Evolutionary conservation across 92 coral and sea anemone genomes (phyloP).

Genomic region (Zoanthus solanderi): DNA sequence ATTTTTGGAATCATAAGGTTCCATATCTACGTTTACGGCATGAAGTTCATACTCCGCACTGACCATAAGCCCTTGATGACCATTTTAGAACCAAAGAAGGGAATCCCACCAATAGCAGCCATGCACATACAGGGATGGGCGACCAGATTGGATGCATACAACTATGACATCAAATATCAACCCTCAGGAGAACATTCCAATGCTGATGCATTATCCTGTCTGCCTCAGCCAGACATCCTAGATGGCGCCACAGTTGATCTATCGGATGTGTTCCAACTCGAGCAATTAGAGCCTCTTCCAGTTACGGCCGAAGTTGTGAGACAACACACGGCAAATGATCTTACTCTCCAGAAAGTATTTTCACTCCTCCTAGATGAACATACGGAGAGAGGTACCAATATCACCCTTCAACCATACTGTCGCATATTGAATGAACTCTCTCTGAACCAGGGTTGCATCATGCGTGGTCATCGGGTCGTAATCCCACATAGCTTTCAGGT

Average conservation of each 20-base stretch:
- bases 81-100: constrained; percentile 34
- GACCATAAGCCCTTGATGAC: constrained; percentile 21
- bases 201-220: not conserved
- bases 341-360: not conserved
- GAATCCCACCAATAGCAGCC: constrained; percentile 48
- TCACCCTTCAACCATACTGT: constrained; percentile 14
- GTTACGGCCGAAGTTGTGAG: constrained; percentile 42
- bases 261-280: constrained; percentile 21
- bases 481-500: constrained; percentile 9
- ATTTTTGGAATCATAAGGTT: constrained; percentile 40
- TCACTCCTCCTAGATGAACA: not conserved
- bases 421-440: constrained; percentile 7
- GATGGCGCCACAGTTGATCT: constrained; percentile 38
- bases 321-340: constrained; percentile 9
- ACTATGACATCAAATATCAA: constrained; percentile 10
- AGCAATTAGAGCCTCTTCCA: constrained; percentile 46
- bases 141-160: not conserved
- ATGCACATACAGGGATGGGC: constrained; percentile 57
- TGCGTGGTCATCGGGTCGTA: constrained; percentile 59
- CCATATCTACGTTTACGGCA: constrained; percentile 48
- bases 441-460: constrained; percentile 37
- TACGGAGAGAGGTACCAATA: not conserved
- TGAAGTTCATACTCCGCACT: constrained; percentile 7
- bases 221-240: not conserved
- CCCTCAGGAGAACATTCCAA: not conserved